Conservation (phyloP, 2,888 invertebrate species). For the Rhimphoctona megacephalus region DNA sequence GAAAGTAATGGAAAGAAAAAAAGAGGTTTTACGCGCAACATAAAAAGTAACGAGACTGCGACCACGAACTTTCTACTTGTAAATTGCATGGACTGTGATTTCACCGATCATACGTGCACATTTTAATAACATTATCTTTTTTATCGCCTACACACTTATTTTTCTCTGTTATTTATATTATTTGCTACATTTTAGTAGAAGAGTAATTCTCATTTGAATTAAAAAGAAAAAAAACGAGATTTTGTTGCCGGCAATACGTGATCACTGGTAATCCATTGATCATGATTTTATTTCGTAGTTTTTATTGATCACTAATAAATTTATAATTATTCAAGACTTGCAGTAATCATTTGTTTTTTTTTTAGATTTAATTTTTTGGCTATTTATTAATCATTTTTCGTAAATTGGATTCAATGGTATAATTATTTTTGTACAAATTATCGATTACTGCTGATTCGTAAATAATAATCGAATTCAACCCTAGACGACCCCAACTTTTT, state of each 20-base stretch:
- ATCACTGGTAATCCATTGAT: neutral
- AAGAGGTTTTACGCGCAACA: conserved; percentile 34
- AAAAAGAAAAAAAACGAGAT: neutral
- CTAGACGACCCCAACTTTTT: too few species aligned
- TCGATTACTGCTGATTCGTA: too few species aligned
- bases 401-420: too few species aligned
- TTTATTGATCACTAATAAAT: neutral
- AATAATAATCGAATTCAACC: too few species aligned
- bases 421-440: too few species aligned
- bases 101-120: conserved; percentile 68
- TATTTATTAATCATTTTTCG: neutral
- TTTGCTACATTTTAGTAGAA: neutral
- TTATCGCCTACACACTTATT: neutral
- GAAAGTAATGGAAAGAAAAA: conserved; percentile 49
- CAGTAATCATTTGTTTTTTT: neutral
- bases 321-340: neutral
- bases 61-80: conserved; percentile 71
- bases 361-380: neutral
- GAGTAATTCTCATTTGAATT: neutral
- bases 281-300: neutral
- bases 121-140: neutral
- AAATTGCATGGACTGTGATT: conserved; percentile 70
- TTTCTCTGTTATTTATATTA: neutral
- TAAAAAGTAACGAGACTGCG: conserved; percentile 58
- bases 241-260: neutral